These are phyloP conservation scores for Diaprepes abbreviatus DNA, from an alignment of 2,888 invertebrate genomes.

Conservation along the genomic window DNA sequence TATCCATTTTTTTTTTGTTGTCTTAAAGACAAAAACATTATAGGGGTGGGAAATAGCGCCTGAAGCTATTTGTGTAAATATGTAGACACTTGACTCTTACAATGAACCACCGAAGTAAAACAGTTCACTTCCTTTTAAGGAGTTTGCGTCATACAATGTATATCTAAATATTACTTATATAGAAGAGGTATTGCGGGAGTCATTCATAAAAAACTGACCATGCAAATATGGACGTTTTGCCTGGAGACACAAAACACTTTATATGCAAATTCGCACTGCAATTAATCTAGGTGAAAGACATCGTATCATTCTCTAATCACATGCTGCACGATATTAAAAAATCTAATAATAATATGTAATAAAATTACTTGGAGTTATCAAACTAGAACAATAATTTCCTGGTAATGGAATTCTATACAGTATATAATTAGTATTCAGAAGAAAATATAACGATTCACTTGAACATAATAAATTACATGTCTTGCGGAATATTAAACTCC, in stretches of 20 bases:
- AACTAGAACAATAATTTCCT: slow-evolving; percentile 48
- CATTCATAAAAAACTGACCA: not conserved
- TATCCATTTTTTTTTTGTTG: too few relatives aligned
- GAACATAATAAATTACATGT: slow-evolving; percentile 45
- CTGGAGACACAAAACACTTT: slow-evolving; percentile 30
- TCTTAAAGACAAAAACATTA: too few relatives aligned
- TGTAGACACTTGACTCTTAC: too few relatives aligned
- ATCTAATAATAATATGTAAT: slow-evolving; percentile 36
- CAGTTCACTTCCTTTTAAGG: too few relatives aligned
- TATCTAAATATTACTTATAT: too few relatives aligned
- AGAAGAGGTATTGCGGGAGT: too few relatives aligned
- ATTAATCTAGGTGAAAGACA: slow-evolving; percentile 41
- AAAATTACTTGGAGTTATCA: slow-evolving; percentile 46
- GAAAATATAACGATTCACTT: slow-evolving; percentile 43
- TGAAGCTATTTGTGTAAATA: too few relatives aligned
- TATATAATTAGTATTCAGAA: slow-evolving; percentile 45
- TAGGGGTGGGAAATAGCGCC: too few relatives aligned
- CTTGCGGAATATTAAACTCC: slow-evolving; percentile 34
- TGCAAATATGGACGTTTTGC: not conserved
- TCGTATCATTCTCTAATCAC: slow-evolving; percentile 36
- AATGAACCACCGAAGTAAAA: too few relatives aligned
- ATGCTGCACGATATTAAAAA: slow-evolving; percentile 22
- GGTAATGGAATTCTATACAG: slow-evolving; percentile 45
- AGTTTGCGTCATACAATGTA: too few relatives aligned
- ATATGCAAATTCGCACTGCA: slow-evolving; percentile 37